Percentiles rank a stretch among this genome's conserved stretches.
Evolutionary conservation across 2,888 invertebrate genomes (phyloP).

Genomic region (Epirrita christyi): DNA sequence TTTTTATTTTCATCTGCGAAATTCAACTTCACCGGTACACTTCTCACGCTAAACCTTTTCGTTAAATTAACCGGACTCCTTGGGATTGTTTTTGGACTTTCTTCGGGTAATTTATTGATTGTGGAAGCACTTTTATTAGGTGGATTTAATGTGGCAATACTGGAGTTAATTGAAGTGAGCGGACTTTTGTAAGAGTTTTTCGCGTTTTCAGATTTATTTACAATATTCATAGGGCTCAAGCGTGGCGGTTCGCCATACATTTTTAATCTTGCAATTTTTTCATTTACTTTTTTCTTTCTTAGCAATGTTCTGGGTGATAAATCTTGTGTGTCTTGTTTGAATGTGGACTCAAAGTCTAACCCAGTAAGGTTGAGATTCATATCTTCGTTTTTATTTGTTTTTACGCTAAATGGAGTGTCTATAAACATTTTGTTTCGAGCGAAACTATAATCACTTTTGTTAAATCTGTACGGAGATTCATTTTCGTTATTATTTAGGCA

Average conservation of each 20-base stretch:
- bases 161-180: constrained; percentile 46
- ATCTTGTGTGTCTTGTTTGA: constrained; percentile 61
- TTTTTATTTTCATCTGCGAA: constrained; percentile 47
- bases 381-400: constrained; percentile 41
- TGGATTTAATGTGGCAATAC: constrained; percentile 11
- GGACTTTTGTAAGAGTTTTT: constrained; percentile 71
- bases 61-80: constrained; percentile 56
- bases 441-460: constrained; percentile 57
- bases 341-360: constrained; percentile 76
- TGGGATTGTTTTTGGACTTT: constrained; percentile 28
- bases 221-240: constrained; percentile 75
- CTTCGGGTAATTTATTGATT: constrained; percentile 39
- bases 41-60: constrained; percentile 56
- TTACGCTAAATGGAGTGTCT: constrained; percentile 57
- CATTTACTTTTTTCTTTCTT: constrained; percentile 62
- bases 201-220: constrained; percentile 65
- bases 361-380: constrained; percentile 67
- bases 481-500: constrained; percentile 54
- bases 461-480: constrained; percentile 66
- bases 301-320: constrained; percentile 56
- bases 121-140: constrained; percentile 36
- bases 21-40: constrained; percentile 54
- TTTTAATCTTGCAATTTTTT: constrained; percentile 79
- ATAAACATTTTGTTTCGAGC: constrained; percentile 62
- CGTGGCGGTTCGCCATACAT: constrained; percentile 84